Evolutionary conservation across 2,888 invertebrate species (phyloP).

Genomic region (Phortica okadai): DNA sequence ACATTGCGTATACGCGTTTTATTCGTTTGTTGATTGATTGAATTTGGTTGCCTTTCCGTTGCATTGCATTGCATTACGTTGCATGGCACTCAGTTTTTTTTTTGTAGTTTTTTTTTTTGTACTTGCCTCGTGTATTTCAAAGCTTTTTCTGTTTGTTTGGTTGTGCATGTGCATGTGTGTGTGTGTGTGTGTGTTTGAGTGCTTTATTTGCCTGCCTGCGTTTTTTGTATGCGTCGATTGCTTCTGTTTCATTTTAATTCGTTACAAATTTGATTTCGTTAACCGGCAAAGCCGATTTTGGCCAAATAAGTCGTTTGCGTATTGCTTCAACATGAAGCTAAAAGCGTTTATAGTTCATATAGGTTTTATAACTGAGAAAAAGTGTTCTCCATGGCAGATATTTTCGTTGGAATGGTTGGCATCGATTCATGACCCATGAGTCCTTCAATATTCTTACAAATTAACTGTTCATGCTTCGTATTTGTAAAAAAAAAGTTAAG

Average conservation of each 20-base stretch:
- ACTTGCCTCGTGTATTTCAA: constrained; percentile 51
- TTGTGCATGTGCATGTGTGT: constrained; percentile 36
- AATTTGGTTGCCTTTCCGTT: constrained; percentile 42
- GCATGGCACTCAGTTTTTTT: background rate
- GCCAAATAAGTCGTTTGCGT: background rate
- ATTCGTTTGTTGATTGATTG: constrained; percentile 68
- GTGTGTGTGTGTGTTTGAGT: constrained; percentile 37
- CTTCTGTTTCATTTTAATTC: constrained; percentile 55
- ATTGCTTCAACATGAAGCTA: background rate
- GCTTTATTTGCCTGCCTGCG: constrained; percentile 25
- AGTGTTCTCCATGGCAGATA: too few species aligned
- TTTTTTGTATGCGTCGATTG: constrained; percentile 26
- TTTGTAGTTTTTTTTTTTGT: constrained; percentile 52
- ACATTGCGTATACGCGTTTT: constrained; percentile 68
- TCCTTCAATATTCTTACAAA: background rate
- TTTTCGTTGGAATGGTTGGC: too few species aligned
- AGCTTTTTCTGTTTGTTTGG: constrained; percentile 45
- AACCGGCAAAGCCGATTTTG: constrained; percentile 66
- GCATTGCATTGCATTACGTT: background rate
- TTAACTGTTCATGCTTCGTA: background rate
- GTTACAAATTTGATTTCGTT: constrained; percentile 63
- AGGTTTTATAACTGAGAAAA: background rate
- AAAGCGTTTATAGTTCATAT: background rate
- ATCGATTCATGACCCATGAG: too few species aligned
- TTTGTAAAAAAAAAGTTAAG: background rate